Conservation (phyloP, 2,888 invertebrate genomes). For the Drosophila picticornis region DNA sequence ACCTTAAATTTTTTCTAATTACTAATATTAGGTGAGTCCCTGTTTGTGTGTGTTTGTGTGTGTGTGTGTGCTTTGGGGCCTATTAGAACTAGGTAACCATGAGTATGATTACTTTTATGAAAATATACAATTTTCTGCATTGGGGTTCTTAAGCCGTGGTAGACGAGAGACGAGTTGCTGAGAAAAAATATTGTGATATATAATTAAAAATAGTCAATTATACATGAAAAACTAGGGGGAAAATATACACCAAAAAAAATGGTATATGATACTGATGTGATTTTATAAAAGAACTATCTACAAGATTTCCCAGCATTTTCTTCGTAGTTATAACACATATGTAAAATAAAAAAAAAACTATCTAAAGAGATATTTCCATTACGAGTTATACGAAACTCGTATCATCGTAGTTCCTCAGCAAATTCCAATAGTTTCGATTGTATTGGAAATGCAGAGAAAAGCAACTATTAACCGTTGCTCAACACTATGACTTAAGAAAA, state of each 20-base stretch:
- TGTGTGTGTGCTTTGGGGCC: not conserved
- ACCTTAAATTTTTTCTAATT: conserved; percentile 44
- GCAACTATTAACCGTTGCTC: not conserved
- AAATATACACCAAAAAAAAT: not conserved
- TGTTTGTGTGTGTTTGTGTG: not conserved
- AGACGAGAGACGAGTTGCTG: conserved; percentile 7
- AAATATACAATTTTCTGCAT: conserved; percentile 6
- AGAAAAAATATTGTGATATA: not conserved
- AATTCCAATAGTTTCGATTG: not conserved
- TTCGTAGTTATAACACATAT: not conserved
- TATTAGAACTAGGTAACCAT: conserved; percentile 38
- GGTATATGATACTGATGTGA: not conserved
- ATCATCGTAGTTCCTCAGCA: not conserved
- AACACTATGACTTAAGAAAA: too few relatives aligned
- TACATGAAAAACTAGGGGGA: too few relatives aligned
- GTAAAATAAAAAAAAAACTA: not conserved
- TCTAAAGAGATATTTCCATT: not conserved
- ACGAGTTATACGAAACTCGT: not conserved
- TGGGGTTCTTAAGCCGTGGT: conserved; percentile 18
- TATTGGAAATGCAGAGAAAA: not conserved
- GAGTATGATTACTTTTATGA: conserved; percentile 16
- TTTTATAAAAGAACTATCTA: not conserved
- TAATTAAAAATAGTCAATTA: not conserved
- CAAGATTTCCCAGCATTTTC: not conserved
- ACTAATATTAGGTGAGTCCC: conserved; percentile 27